Percentiles rank a stretch among this genome's conserved stretches.
These are phyloP conservation scores for Ptychobarbus kaznakovi DNA, from an alignment of 2,797 vertebrate genomes.

Conservation along the genomic window DNA sequence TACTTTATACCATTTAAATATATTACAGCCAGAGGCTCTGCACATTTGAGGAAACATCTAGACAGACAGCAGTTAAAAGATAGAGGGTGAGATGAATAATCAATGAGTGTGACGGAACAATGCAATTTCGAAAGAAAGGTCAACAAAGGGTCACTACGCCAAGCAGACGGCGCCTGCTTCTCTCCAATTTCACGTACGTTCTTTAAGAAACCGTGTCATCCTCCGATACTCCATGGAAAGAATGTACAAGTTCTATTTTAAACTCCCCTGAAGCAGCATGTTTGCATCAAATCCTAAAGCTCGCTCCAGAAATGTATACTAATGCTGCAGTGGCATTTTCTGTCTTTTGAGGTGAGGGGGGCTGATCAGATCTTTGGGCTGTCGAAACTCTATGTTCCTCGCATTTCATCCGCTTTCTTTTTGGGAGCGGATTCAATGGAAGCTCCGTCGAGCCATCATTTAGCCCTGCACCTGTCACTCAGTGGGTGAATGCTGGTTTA, in stretches of 20 bases:
- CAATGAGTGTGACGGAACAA: slow-evolving; percentile 25
- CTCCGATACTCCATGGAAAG: neutral
- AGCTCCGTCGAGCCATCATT: slow-evolving; percentile 56
- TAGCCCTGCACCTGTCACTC: slow-evolving; percentile 64
- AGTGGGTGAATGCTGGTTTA: slow-evolving; percentile 45
- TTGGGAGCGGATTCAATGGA: slow-evolving; percentile 60
- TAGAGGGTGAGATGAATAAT: slow-evolving; percentile 47
- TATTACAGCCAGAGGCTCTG: slow-evolving; percentile 59
- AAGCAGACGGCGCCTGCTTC: neutral
- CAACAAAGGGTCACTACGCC: slow-evolving; percentile 26
- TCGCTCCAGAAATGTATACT: neutral
- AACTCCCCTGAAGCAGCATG: slow-evolving; percentile 29
- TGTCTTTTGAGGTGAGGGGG: slow-evolving; percentile 38
- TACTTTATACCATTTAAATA: slow-evolving; percentile 66
- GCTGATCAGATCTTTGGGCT: slow-evolving; percentile 37
- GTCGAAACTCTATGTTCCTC: slow-evolving; percentile 36
- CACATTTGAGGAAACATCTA: slow-evolving; percentile 57
- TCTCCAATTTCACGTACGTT: slow-evolving; percentile 2
- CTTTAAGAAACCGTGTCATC: slow-evolving; percentile 7
- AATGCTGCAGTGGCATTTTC: slow-evolving; percentile 36
- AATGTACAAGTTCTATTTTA: slow-evolving; percentile 19
- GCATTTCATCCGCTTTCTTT: slow-evolving; percentile 59
- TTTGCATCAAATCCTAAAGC: slow-evolving; percentile 37
- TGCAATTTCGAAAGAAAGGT: slow-evolving; percentile 39
- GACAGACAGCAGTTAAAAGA: slow-evolving; percentile 63